Conservation (phyloP, 2,113 vertebrate genomes). For the Rallus limicola region DNA sequence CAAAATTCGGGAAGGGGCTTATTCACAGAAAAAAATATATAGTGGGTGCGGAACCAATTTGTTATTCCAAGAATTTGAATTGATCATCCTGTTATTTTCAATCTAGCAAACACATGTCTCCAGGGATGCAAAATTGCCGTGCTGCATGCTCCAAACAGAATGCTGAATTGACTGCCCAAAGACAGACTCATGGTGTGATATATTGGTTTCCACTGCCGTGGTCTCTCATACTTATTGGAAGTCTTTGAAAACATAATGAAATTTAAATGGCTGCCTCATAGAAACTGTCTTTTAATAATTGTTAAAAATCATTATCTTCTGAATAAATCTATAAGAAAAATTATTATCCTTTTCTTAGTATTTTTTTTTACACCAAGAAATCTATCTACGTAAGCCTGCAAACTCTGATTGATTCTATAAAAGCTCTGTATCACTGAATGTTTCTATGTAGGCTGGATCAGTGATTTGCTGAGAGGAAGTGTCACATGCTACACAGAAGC, state of each 20-base stretch:
- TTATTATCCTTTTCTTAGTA: background rate
- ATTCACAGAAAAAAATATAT: background rate
- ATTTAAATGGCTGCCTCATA: background rate
- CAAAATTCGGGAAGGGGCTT: background rate
- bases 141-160: background rate
- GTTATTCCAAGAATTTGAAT: background rate
- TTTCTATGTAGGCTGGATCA: background rate
- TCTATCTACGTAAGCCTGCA: background rate
- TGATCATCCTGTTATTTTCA: background rate
- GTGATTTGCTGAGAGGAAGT: background rate
- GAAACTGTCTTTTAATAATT: slow-evolving; percentile 1
- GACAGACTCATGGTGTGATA: background rate
- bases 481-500: background rate
- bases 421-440: background rate
- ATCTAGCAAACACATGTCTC: background rate
- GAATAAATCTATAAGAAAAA: slow-evolving; percentile 30
- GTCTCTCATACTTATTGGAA: background rate
- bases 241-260: slow-evolving; percentile 12
- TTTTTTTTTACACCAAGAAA: slow-evolving; percentile 2
- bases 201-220: background rate
- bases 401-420: background rate
- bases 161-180: background rate
- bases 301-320: slow-evolving; percentile 13
- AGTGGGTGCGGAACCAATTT: background rate
- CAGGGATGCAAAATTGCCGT: background rate